These are phyloP conservation scores for Buphagus erythrorhynchus DNA, from an alignment of 2,797 vertebrate species.

Conservation along the genomic window DNA sequence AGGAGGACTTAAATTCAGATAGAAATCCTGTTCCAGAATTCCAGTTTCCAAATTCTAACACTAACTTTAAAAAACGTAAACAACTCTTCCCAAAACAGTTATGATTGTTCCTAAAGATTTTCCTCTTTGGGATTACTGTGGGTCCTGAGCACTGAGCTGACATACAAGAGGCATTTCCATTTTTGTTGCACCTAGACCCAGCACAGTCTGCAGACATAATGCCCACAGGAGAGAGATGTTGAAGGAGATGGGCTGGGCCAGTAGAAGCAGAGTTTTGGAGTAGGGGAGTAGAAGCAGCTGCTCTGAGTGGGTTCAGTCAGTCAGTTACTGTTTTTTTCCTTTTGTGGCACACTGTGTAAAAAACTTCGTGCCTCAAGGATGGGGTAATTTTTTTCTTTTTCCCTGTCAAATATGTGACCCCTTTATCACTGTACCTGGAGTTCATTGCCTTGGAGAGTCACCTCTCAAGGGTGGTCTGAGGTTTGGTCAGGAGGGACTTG, in stretches of 20 bases:
- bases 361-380: background rate
- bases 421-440: background rate
- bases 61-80: background rate
- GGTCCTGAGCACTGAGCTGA: background rate
- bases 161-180: background rate
- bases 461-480: background rate
- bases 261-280: background rate
- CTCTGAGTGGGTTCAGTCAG: background rate
- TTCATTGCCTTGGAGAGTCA: background rate
- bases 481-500: conserved; percentile 30
- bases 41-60: background rate
- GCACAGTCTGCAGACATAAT: background rate
- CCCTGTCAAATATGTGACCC: background rate
- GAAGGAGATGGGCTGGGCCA: background rate
- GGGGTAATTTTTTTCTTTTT: background rate
- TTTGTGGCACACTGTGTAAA: background rate
- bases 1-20: background rate
- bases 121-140: background rate
- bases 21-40: background rate
- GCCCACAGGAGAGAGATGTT: background rate
- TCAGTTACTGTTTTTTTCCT: background rate
- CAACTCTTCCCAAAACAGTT: background rate
- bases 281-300: background rate
- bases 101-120: background rate
- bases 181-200: background rate